Evolutionary conservation across 2,888 invertebrate genomes (phyloP), one percentile per base, ranked within the genome.

Genomic region (Hirtodrosophila trivittata): DNA sequence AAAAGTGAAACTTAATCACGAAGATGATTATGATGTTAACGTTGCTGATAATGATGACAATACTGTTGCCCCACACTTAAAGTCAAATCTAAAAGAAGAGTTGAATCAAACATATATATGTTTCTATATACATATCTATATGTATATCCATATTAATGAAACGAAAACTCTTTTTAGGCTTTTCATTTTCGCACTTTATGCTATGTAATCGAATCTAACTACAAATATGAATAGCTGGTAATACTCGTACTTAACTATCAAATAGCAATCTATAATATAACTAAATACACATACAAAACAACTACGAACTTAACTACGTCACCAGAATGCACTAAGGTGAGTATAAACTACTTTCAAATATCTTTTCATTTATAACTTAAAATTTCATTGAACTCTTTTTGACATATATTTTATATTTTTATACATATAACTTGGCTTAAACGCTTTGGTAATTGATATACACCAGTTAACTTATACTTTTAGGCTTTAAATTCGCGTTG

Each of bases 271-370:
- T 67, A 41, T 49, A 52, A 38, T 38, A 56, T 37, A 69, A 57
- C 12, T 30, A 65, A 56, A 64, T 47, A 66, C 30, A 59, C 50
- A 58, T 33, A 32, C 45, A n/a, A n/a, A 43, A 67, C 13, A 35
- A 51, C 63, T 63, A 66, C 60, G 42, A 68, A 65, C 73, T 55
- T 60, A 64, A 56, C 70, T 49, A 39, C 56, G 14, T 16, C 35
- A 46, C 37, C 41, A 45, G 6, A 58, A 72, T 46, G 58, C 65
- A 66, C 55, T 76, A 60, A 77, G 81, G 75, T 75, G 28, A 70
- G 75, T 75, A 39, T 10, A 13, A 0, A 33, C 1, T 12, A 7
- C 3, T 8, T 45, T 1, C 6, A 3, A 25, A 3, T 4, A 4
- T 6, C 25, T 25, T 25, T 25, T 3, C 25, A 25, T 25, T 6